A percentile compares a stretch with the other conserved stretches of the same genome.
These are phyloP conservation scores for Cyprinodon diabolis DNA, from an alignment of 2,797 vertebrate species.

Conservation along the genomic window DNA sequence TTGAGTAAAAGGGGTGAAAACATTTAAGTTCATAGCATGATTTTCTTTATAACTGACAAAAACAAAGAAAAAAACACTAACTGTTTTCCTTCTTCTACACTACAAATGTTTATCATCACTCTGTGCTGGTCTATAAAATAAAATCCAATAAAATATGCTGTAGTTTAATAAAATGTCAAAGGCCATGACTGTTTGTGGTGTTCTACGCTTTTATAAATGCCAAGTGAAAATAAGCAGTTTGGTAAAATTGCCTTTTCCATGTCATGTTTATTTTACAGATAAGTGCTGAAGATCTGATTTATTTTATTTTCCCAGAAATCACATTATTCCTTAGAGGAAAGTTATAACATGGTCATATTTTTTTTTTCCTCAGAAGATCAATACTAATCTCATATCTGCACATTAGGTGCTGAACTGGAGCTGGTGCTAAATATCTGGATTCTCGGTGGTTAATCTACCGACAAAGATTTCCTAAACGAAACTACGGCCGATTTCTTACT, in stretches of 20 bases:
- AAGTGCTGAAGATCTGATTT: not conserved
- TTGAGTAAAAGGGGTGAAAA: not conserved
- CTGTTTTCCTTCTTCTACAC: not conserved
- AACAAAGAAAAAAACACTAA: no score
- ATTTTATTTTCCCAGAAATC: constrained; percentile 20
- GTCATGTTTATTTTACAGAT: constrained; percentile 1
- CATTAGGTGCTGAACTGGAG: not conserved
- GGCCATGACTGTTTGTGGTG: constrained; percentile 4
- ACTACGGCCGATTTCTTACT: no score
- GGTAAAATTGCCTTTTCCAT: constrained; percentile 11
- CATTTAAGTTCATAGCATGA: not conserved
- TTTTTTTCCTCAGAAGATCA: constrained; percentile 11
- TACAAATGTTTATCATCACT: not conserved
- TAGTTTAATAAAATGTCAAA: constrained; percentile 4
- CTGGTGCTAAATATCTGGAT: not conserved
- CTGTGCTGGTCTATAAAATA: not conserved
- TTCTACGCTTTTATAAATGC: no score
- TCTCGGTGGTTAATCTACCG: not conserved
- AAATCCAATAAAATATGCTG: not conserved
- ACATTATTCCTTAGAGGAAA: not conserved
- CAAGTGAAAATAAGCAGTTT: constrained; percentile 6
- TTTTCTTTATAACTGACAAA: no score
- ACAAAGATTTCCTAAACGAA: not conserved
- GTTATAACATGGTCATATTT: not conserved
- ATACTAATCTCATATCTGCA: constrained; percentile 27